These are phyloP conservation scores for Dermochelys coriacea DNA, from an alignment of 2,797 vertebrate species.

Conservation along the genomic window DNA sequence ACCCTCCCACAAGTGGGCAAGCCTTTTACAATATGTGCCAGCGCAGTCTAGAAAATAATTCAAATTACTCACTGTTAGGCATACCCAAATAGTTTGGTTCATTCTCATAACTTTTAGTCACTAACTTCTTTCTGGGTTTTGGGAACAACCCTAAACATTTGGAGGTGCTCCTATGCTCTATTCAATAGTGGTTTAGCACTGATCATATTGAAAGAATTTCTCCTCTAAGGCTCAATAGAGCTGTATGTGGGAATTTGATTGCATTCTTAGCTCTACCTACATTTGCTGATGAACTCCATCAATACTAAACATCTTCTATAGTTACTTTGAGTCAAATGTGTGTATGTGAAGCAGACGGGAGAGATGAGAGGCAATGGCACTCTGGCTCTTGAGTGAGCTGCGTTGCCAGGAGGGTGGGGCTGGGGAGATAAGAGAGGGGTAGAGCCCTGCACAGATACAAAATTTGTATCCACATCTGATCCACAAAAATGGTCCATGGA, in stretches of 20 bases:
- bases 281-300: neutral
- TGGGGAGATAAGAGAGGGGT: neutral
- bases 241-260: neutral
- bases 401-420: neutral
- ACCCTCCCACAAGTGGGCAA: neutral
- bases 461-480: too few species aligned
- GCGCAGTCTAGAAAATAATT: neutral
- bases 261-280: neutral
- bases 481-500: too few species aligned
- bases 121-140: neutral
- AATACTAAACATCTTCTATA: neutral
- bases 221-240: neutral
- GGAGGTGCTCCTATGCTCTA: neutral
- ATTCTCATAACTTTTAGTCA: neutral
- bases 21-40: neutral
- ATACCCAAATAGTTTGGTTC: neutral
- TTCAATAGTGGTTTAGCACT: neutral
- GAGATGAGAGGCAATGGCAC: neutral
- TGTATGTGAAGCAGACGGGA: neutral
- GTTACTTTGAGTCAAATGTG: neutral
- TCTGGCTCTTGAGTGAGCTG: neutral
- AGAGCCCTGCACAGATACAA: too few species aligned
- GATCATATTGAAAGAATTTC: neutral
- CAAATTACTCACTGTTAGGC: neutral
- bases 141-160: neutral